Percentiles rank a stretch among this genome's conserved stretches.
Evolutionary conservation across 2,888 invertebrate genomes (phyloP).

Genomic region (Phyllotreta striolata): DNA sequence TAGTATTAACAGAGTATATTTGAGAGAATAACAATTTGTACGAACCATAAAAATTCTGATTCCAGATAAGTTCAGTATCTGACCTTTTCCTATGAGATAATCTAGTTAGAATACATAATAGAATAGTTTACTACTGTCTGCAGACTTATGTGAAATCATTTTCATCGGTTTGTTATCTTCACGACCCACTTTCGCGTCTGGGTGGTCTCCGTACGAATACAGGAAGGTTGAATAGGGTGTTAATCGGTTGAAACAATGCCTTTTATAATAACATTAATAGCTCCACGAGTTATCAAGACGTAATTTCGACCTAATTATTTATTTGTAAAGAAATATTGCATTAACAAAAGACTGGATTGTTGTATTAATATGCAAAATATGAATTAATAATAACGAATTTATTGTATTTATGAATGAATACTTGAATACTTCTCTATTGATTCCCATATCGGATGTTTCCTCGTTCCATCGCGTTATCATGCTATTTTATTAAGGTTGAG

Average conservation of each 20-base stretch:
- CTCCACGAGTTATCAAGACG: too few relatives aligned
- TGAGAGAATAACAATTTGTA: not conserved
- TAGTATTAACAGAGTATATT: too few relatives aligned
- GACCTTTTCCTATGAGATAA: conserved; percentile 9
- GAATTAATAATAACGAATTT: too few relatives aligned
- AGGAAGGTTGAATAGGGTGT: conserved; percentile 10
- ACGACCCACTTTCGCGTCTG: conserved; percentile 26
- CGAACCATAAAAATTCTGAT: not conserved
- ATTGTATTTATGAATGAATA: too few relatives aligned
- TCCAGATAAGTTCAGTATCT: not conserved
- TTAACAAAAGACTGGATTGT: too few relatives aligned
- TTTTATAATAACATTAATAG: not conserved
- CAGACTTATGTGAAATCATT: conserved; percentile 18
- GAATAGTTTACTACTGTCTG: conserved; percentile 7
- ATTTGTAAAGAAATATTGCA: too few relatives aligned
- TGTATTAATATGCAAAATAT: too few relatives aligned
- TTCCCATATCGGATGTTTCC: too few relatives aligned
- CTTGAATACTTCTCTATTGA: too few relatives aligned
- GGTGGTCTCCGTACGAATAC: conserved; percentile 16
- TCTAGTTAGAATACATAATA: conserved; percentile 7
- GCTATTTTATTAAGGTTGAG: too few relatives aligned
- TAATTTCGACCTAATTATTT: too few relatives aligned
- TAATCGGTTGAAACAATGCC: not conserved
- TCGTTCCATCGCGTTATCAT: too few relatives aligned
- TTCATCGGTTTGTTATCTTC: conserved; percentile 17